Percentiles rank a stretch among this genome's conserved stretches.
These are phyloP conservation scores for Eutrigla gurnardus DNA, from an alignment of 2,797 vertebrate genomes.

Conservation along the genomic window DNA sequence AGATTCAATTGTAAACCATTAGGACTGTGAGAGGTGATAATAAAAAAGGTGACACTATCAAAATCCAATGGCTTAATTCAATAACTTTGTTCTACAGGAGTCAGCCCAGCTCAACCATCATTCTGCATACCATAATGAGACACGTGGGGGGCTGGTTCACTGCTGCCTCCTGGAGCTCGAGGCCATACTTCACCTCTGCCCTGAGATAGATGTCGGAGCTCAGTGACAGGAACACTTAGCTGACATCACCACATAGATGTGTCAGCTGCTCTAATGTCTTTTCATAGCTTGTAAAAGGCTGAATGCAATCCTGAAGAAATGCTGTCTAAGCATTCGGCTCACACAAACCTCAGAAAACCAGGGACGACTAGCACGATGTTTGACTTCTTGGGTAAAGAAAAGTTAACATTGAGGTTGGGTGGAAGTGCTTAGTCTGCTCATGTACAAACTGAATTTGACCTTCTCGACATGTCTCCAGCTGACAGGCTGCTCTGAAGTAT, in stretches of 20 bases:
- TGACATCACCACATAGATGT: constrained; percentile 61
- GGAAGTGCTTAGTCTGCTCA: constrained; percentile 52
- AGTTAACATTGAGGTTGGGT: constrained; percentile 44
- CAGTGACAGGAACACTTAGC: constrained; percentile 68
- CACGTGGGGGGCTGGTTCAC: constrained; percentile 29
- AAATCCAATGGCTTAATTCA: constrained; percentile 63
- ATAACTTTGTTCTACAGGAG: constrained; percentile 52
- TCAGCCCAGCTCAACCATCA: constrained; percentile 8
- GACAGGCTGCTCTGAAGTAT: constrained; percentile 60
- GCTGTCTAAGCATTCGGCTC: constrained; percentile 53
- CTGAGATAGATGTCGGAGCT: constrained; percentile 65
- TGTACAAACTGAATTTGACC: constrained; percentile 56
- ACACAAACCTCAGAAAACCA: constrained; percentile 41
- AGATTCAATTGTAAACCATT: constrained; percentile 74
- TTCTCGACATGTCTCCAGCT: constrained; percentile 43
- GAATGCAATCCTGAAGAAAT: constrained; percentile 49
- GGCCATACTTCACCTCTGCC: constrained; percentile 66
- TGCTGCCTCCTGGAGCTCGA: constrained; percentile 29
- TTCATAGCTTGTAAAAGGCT: constrained; percentile 63
- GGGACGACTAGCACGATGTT: constrained; percentile 41
- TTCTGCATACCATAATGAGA: constrained; percentile 19
- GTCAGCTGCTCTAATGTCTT: constrained; percentile 68
- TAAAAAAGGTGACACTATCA: constrained; percentile 66
- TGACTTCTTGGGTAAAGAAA: constrained; percentile 14
- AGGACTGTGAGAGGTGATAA: constrained; percentile 52